A percentile compares a stretch with the other conserved stretches of the same genome.
phyloP scores from a whole-genome alignment of 2,888 invertebrate genomes.

The Troides oblongomaculatus region DNA sequence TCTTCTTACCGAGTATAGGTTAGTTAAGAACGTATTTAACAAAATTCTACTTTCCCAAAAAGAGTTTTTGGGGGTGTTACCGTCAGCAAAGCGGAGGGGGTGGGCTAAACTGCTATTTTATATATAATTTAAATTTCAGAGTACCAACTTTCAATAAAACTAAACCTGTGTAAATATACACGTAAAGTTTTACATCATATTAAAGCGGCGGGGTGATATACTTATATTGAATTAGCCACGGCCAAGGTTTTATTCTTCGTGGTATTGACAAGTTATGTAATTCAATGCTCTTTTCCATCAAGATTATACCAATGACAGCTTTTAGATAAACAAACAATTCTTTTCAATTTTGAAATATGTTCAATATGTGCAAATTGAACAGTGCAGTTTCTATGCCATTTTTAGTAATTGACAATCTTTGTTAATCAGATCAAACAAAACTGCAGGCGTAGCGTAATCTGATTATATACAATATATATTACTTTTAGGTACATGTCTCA shows the following conservation, averaged over 20 bases:
- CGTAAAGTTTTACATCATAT: neutral
- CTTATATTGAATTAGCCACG: neutral
- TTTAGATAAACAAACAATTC: neutral
- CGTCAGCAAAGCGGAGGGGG: too few species aligned
- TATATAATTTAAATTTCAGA: too few species aligned
- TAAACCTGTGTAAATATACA: neutral
- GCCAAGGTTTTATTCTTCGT: conserved; percentile 1
- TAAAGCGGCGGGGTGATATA: neutral
- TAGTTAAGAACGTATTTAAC: too few species aligned
- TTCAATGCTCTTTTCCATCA: neutral
- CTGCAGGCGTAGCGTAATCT: too few species aligned
- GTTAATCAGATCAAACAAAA: too few species aligned
- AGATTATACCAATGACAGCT: neutral
- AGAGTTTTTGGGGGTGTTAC: too few species aligned
- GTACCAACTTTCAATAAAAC: too few species aligned
- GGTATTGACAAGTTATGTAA: neutral
- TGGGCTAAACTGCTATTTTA: too few species aligned
- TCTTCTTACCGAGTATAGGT: too few species aligned
- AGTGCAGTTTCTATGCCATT: neutral
- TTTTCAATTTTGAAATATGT: neutral
- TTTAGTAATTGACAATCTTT: neutral
- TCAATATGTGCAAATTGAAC: neutral
- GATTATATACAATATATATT: too few species aligned
- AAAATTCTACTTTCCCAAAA: too few species aligned
- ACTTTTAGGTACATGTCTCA: too few species aligned